phyloP scores from a whole-genome alignment of 2,113 vertebrate genomes.

The Xenopus laevis region DNA sequence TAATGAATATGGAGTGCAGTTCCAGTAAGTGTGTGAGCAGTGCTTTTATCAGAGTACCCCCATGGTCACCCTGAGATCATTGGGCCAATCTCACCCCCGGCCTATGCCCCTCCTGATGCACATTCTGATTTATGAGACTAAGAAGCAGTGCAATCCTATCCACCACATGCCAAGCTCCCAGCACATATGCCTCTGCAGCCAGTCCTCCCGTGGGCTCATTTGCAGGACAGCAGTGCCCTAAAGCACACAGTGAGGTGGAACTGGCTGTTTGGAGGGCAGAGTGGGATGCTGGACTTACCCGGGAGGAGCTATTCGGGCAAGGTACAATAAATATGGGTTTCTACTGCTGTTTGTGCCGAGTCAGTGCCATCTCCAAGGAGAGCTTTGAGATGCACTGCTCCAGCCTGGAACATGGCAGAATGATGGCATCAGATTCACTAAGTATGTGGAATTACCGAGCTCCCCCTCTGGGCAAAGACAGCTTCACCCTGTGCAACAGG shows the following conservation, averaged over 20 bases:
- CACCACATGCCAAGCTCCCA: slow-evolving; percentile 50
- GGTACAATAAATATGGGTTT: slow-evolving; percentile 18
- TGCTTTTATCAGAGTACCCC: slow-evolving; percentile 71
- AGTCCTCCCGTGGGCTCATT: slow-evolving; percentile 53
- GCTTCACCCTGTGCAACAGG: slow-evolving; percentile 61
- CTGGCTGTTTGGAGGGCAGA: slow-evolving; percentile 77
- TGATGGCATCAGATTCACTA: slow-evolving; percentile 62
- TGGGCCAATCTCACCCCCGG: slow-evolving; percentile 46
- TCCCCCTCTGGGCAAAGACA: slow-evolving; percentile 59
- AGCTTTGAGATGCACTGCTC: slow-evolving; percentile 79
- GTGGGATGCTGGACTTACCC: slow-evolving; percentile 26
- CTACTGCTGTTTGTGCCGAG: slow-evolving; percentile 73
- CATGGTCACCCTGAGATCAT: slow-evolving; percentile 45
- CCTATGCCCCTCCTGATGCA: slow-evolving; percentile 63
- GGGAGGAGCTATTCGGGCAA: fast-evolving
- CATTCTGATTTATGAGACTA: slow-evolving; percentile 42
- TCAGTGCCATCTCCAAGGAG: slow-evolving; percentile 68
- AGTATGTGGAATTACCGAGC: slow-evolving; percentile 63
- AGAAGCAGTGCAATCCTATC: slow-evolving; percentile 65
- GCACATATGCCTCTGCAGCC: slow-evolving; percentile 60
- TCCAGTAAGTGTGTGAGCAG: slow-evolving; percentile 69
- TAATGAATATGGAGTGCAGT: slow-evolving; percentile 67
- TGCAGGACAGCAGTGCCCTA: slow-evolving; percentile 64
- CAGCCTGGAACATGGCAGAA: slow-evolving; percentile 67
- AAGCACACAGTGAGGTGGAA: slow-evolving; percentile 79